phyloP scores from a whole-genome alignment of 2,113 vertebrate species.

The Hirundichthys speculiger region DNA sequence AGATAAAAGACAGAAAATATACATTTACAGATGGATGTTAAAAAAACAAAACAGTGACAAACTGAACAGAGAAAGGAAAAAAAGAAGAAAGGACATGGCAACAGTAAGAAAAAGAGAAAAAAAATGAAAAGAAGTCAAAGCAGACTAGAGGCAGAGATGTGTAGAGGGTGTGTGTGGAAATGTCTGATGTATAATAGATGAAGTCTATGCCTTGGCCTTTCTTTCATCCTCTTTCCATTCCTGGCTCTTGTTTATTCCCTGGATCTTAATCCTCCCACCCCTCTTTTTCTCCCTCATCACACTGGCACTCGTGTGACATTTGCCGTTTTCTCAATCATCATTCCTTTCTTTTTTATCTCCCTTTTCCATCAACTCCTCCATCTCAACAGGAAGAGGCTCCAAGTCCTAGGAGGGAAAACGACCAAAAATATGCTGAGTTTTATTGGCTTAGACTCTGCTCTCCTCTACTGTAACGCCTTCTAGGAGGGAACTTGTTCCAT shows the following conservation, averaged over 20 bases:
- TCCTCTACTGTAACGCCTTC: neutral
- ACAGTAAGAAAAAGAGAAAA: neutral
- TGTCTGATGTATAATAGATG: slow-evolving; percentile 73
- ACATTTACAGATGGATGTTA: no score
- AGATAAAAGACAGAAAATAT: no score
- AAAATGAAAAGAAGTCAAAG: neutral
- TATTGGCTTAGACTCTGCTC: neutral
- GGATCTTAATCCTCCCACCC: neutral
- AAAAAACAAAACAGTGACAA: no score
- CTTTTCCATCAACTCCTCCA: slow-evolving; percentile 12
- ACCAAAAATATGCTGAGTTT: neutral
- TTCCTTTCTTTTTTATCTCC: slow-evolving; percentile 38
- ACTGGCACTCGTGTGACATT: slow-evolving; percentile 4
- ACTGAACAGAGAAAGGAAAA: no score
- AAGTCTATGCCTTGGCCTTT: slow-evolving; percentile 53
- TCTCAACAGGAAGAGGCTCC: slow-evolving; percentile 7
- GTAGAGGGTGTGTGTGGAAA: neutral
- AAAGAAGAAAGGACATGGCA: no score
- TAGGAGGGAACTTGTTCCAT: neutral
- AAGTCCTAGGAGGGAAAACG: slow-evolving; percentile 12
- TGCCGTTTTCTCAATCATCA: slow-evolving; percentile 48
- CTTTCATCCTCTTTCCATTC: slow-evolving; percentile 31
- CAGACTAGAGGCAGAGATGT: slow-evolving; percentile 10
- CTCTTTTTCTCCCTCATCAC: slow-evolving; percentile 11
- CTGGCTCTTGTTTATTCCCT: slow-evolving; percentile 20